Percentiles rank a stretch among this genome's conserved stretches.
Evolutionary conservation across 2,797 vertebrate species (phyloP).

Genomic region (Galagoides demidoff): DNA sequence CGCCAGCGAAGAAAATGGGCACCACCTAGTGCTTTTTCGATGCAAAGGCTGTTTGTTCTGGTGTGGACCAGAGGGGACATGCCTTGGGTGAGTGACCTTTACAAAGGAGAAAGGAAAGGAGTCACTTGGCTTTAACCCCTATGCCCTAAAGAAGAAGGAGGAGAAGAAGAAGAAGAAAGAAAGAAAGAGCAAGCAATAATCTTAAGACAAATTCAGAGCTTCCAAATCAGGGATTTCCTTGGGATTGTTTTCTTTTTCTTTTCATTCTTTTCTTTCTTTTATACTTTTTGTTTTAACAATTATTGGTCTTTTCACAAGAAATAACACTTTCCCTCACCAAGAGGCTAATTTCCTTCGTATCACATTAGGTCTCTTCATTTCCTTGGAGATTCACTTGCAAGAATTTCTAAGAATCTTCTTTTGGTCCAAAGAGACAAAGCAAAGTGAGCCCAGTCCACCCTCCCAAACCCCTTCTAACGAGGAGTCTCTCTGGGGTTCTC

Average conservation of each 20-base stretch:
- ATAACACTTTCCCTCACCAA: constrained; percentile 60
- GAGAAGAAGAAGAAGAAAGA: not conserved
- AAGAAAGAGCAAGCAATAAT: not conserved
- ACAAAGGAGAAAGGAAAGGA: constrained; percentile 75
- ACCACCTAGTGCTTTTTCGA: constrained; percentile 96
- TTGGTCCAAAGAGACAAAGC: constrained; percentile 50
- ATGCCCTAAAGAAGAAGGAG: not conserved
- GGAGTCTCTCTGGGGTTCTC: constrained; percentile 80
- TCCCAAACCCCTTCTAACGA: constrained; percentile 76
- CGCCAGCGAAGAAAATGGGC: constrained; percentile 92
- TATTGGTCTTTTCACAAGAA: constrained; percentile 38
- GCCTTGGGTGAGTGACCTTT: constrained; percentile 51
- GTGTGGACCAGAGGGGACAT: constrained; percentile 4
- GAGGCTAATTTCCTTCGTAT: constrained; percentile 20
- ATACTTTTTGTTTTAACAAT: not conserved
- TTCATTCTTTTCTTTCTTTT: not conserved
- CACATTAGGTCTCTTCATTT: constrained; percentile 41
- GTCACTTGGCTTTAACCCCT: constrained; percentile 48
- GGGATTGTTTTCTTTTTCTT: not conserved
- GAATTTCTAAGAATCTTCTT: constrained; percentile 70
- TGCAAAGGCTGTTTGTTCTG: constrained; percentile 88
- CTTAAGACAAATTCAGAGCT: constrained; percentile 62
- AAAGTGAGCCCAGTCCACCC: not conserved
- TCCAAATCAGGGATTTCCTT: constrained; percentile 68
- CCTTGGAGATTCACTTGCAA: constrained; percentile 55